A percentile compares a stretch with the other conserved stretches of the same genome.
Conservation (phyloP, 2,888 invertebrate genomes). For the Noctua comes region DNA sequence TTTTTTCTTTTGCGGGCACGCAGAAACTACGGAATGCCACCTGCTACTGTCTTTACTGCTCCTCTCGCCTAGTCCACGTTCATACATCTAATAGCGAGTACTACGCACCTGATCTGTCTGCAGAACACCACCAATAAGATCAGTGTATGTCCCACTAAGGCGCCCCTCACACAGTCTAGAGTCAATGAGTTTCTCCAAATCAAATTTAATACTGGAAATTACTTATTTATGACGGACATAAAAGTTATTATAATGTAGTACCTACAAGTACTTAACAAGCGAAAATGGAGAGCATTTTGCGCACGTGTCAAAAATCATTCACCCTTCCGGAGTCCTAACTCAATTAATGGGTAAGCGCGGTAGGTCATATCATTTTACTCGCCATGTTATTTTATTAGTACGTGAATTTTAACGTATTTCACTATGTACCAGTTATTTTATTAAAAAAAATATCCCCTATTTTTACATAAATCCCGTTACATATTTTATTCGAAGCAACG, state of each 20-base stretch:
- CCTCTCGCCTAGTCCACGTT: background rate
- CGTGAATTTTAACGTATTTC: slow-evolving; percentile 4
- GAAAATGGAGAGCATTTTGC: slow-evolving; percentile 25
- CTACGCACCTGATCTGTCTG: background rate
- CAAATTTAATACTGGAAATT: background rate
- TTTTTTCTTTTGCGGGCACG: background rate
- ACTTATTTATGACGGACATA: background rate
- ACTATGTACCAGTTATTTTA: background rate
- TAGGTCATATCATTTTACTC: slow-evolving; percentile 17
- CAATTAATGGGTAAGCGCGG: slow-evolving; percentile 14
- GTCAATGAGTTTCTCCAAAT: background rate
- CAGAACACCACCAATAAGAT: background rate
- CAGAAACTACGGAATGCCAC: background rate
- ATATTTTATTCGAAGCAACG: slow-evolving; percentile 31
- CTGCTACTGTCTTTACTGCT: background rate
- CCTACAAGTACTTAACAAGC: slow-evolving; percentile 23
- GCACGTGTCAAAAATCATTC: slow-evolving; percentile 31
- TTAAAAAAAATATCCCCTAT: background rate
- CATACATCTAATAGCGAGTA: too few relatives aligned
- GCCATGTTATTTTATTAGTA: slow-evolving; percentile 4
- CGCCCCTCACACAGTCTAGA: background rate
- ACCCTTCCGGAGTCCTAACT: slow-evolving; percentile 14
- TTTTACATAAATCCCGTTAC: slow-evolving; percentile 13
- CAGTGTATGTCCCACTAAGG: background rate
- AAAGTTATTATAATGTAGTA: slow-evolving; percentile 13